Percentiles rank a stretch among this genome's conserved stretches.
Conservation (phyloP, 1,140 invertebrate genomes). For the Drosophila fuyamai region DNA sequence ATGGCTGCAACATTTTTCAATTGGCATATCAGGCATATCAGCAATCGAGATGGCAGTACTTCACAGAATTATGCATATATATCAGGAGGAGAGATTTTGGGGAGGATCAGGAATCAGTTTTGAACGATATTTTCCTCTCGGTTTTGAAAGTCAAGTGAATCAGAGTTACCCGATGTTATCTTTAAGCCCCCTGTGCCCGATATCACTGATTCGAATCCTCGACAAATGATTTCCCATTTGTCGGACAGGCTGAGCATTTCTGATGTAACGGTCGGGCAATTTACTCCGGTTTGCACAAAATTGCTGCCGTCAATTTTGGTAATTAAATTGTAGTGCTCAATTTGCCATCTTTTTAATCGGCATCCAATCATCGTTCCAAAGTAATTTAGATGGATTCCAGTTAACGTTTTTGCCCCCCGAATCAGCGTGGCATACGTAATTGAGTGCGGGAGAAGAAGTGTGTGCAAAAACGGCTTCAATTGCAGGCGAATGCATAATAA, state of each 20-base stretch:
- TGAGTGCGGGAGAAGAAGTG: not conserved
- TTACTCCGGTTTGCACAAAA: constrained; percentile 50
- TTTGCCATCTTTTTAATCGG: constrained; percentile 56
- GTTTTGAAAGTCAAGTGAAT: not conserved
- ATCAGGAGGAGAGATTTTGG: not conserved
- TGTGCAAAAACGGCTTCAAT: constrained; percentile 19
- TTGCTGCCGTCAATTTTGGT: constrained; percentile 64
- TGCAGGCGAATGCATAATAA: constrained; percentile 49
- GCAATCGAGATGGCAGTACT: constrained; percentile 1
- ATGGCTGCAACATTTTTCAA: constrained; percentile 52
- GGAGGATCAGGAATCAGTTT: not conserved
- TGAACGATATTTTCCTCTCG: not conserved
- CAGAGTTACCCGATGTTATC: not conserved
- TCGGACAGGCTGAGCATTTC: constrained; percentile 17
- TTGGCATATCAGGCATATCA: constrained; percentile 27
- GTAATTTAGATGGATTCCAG: constrained; percentile 60
- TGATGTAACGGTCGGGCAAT: constrained; percentile 20
- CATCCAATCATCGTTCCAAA: constrained; percentile 43
- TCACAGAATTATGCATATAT: constrained; percentile 4
- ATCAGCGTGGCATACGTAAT: constrained; percentile 7
- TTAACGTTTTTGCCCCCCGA: constrained; percentile 34
- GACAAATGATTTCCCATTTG: not conserved
- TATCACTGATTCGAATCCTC: constrained; percentile 25
- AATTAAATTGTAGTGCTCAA: constrained; percentile 76
- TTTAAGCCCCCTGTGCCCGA: not conserved